phyloP scores from a whole-genome alignment of 1,140 invertebrate species.

The Eriocheir sinensis region DNA sequence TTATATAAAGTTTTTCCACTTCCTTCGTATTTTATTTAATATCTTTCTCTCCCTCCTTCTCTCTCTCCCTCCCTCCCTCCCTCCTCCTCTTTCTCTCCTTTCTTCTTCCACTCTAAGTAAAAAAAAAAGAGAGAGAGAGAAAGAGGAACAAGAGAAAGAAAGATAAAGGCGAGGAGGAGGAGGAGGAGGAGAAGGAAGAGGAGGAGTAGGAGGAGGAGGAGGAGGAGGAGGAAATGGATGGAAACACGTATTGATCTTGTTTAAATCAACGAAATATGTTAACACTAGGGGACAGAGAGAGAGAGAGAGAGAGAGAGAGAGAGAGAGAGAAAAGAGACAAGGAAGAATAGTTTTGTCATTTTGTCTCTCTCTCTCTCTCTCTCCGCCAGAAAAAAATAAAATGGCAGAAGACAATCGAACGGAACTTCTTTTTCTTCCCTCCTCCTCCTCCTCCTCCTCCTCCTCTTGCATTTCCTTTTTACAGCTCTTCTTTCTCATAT shows the following conservation, averaged over 20 bases:
- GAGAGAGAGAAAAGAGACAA: no score
- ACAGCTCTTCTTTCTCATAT: background rate
- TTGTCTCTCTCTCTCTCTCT: no score
- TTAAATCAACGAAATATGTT: no score
- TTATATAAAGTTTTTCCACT: background rate
- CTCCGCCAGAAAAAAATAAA: no score
- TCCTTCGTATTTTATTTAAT: background rate
- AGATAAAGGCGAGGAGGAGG: background rate
- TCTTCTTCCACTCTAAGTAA: background rate
- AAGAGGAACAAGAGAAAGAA: background rate
- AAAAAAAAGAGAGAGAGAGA: background rate
- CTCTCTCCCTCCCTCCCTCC: constrained; percentile 53
- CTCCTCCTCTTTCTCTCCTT: constrained; percentile 40
- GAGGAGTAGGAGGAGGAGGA: background rate
- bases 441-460: background rate
- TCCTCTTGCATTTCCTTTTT: background rate
- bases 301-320: no score
- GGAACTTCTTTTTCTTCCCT: no score
- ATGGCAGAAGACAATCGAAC: no score
- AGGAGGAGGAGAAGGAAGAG: background rate
- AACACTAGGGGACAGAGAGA: no score
- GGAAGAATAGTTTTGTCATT: no score
- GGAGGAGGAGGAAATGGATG: background rate
- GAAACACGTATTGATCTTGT: background rate
- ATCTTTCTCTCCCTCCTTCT: constrained; percentile 48